Evolutionary conservation across 2,797 vertebrate species (phyloP).

Genomic region (Platalea minor): DNA sequence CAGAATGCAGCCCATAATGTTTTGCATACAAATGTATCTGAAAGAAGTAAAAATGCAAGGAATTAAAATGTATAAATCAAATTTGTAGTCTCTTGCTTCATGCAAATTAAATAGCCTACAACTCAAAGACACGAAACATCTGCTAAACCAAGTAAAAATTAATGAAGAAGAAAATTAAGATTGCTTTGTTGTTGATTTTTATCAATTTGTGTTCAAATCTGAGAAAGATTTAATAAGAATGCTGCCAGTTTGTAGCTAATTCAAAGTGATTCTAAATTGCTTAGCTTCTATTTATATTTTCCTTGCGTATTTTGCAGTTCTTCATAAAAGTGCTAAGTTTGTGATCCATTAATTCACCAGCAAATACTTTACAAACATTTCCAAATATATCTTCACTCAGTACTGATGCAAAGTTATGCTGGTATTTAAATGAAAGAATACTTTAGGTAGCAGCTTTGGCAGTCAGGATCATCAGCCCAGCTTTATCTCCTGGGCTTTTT

Average conservation of each 20-base stretch:
- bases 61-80: constrained; percentile 2
- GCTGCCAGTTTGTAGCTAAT: not conserved
- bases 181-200: constrained; percentile 15
- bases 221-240: not conserved
- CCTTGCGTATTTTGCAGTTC: not conserved
- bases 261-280: not conserved
- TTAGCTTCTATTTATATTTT: not conserved
- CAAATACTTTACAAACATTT: not conserved
- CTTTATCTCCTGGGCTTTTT: not conserved
- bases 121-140: not conserved
- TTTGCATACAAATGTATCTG: not conserved
- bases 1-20: not conserved
- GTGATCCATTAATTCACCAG: not conserved
- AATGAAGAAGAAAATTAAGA: constrained; percentile 48
- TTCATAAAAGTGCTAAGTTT: not conserved
- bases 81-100: not conserved
- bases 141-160: constrained; percentile 26
- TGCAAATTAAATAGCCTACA: not conserved
- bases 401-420: not conserved
- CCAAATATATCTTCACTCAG: not conserved
- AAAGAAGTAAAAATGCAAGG: not conserved
- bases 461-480: not conserved
- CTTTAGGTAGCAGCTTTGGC: not conserved
- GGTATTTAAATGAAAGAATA: not conserved
- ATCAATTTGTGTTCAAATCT: not conserved